Base-by-base conservation (phyloP, 2,888 invertebrate species). In the Thalpophila matura region DNA sequence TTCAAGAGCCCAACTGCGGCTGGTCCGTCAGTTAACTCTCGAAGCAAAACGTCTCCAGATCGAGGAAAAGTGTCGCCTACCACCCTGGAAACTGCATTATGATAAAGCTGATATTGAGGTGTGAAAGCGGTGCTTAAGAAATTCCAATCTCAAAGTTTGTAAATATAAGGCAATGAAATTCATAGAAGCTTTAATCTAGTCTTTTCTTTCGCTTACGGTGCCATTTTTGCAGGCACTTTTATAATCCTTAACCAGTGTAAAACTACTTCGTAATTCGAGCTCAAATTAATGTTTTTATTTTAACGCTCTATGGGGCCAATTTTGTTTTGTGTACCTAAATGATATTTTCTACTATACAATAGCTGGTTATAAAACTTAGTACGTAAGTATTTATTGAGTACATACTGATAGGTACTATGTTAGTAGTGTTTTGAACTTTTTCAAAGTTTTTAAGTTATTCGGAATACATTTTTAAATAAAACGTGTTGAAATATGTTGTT, bases 11-110 rank as follows among this genome's bases (percentile, higher is more conserved):
- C 91, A 24, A 76, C 84, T 42, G 59, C 84, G 75, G 81, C 86
- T 49, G 83, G 82, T 35, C 80, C 85, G 74, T 74, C 86, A 14
- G 54, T 69, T 31, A 69, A 70, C 43, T 64, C 80, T 22, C 85
- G 89, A 70, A 89, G 80, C 71, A 91, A 89, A 82, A 79, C 81
- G 20, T 92, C 93, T 42, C 91, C 93, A 14, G 93, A 94, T 59
- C 87, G 88, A 72, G 91, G 91, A 57, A 89, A 89, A 55, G 76
- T 77, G 16, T 86, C 95, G 40, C 95, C 96, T 14, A 94, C 95
- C 42, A 95, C 96, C 10, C 90, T 96, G 79, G 96, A 96, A 93
- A 96, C 96, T 64, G 96, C 96, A 65, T 96, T 96, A 95, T 95
- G 95, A 95, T 95, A 85, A 80, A 78, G 74, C 77, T 60, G 66